A percentile compares a stretch with the other conserved stretches of the same genome.
These are phyloP conservation scores for Apodemus agrarius DNA, from an alignment of 2,797 vertebrate species.

Conservation along the genomic window DNA sequence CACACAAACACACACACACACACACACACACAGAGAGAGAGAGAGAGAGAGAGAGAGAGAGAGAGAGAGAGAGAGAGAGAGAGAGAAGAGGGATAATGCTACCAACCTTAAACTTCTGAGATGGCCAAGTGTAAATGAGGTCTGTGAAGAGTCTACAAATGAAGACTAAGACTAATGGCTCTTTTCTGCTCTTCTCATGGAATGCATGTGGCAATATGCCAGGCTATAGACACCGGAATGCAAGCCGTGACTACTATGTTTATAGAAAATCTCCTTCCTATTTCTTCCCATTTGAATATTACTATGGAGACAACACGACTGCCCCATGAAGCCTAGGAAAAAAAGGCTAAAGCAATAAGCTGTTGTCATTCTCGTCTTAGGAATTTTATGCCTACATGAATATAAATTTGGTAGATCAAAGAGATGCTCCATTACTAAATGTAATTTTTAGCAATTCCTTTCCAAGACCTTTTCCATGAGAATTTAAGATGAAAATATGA, in stretches of 20 bases:
- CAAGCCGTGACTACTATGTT: neutral
- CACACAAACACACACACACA: neutral
- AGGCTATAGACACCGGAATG: neutral
- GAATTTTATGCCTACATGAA: conserved; percentile 47
- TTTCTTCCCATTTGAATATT: conserved; percentile 29
- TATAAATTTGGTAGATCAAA: conserved; percentile 49
- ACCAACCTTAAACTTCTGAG: neutral
- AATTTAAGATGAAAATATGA: conserved; percentile 41
- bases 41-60: too few relatives aligned
- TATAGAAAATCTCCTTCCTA: neutral
- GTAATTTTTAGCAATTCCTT: conserved; percentile 4
- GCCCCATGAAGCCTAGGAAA: neutral
- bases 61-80: too few relatives aligned
- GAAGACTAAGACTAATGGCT: neutral
- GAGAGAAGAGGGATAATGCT: neutral
- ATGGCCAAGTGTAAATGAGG: neutral
- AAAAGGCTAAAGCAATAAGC: neutral
- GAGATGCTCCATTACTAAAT: conserved; percentile 28
- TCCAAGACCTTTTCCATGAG: neutral
- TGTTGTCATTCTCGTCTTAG: neutral
- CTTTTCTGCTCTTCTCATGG: neutral
- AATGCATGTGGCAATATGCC: neutral
- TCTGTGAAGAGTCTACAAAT: neutral
- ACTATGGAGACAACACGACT: neutral
- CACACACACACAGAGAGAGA: neutral